A percentile compares a stretch with the other conserved stretches of the same genome.
These are phyloP conservation scores for Nysson spinosus DNA, from an alignment of 2,888 invertebrate species.

Conservation along the genomic window DNA sequence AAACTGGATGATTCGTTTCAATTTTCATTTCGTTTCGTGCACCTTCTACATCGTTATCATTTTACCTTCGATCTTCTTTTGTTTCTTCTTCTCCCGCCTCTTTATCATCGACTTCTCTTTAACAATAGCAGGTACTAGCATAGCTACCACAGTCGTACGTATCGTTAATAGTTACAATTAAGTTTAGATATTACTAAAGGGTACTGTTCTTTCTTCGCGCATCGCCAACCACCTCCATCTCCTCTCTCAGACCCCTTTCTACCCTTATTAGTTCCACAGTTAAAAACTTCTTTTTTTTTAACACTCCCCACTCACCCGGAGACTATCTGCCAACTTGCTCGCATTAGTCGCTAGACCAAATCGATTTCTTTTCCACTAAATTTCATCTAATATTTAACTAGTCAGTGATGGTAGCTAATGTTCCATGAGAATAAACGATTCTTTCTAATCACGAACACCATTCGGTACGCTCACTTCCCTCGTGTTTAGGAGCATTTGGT, in stretches of 20 bases:
- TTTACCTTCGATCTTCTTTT: slow-evolving; percentile 6
- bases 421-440: too few species aligned
- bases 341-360: neutral
- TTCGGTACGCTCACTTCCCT: too few species aligned
- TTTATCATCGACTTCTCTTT: slow-evolving; percentile 60
- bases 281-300: slow-evolving; percentile 51
- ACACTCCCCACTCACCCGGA: slow-evolving; percentile 47
- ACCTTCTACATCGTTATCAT: neutral
- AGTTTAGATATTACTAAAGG: slow-evolving; percentile 73
- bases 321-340: slow-evolving; percentile 45
- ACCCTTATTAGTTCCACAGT: slow-evolving; percentile 53
- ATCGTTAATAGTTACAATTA: slow-evolving; percentile 76
- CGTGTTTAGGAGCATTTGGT: too few species aligned
- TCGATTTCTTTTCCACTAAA: slow-evolving; percentile 12
- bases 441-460: too few species aligned
- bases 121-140: slow-evolving; percentile 79
- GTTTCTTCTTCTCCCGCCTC: slow-evolving; percentile 6
- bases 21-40: neutral
- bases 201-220: slow-evolving; percentile 51
- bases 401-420: too few species aligned
- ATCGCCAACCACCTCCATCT: slow-evolving; percentile 30
- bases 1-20: slow-evolving; percentile 21
- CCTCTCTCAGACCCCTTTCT: slow-evolving; percentile 25
- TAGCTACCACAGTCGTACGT: slow-evolving; percentile 79
- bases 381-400: slow-evolving; percentile 12